phyloP scores from a whole-genome alignment of 2,888 invertebrate genomes.

The Globia sparganii region DNA sequence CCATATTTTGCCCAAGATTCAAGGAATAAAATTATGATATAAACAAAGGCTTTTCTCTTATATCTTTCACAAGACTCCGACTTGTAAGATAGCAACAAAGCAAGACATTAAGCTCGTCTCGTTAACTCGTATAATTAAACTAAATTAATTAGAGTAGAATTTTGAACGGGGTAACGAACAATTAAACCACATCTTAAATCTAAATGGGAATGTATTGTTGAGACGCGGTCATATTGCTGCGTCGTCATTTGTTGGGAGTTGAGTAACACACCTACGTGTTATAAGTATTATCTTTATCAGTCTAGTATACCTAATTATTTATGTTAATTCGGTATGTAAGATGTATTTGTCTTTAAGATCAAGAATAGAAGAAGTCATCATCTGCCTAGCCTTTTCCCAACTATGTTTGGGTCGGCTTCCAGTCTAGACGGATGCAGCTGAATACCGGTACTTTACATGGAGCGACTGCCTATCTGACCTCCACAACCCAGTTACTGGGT shows the following conservation, averaged over 20 bases:
- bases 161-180: constrained; percentile 63
- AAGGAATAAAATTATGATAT: constrained; percentile 3
- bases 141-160: constrained; percentile 61
- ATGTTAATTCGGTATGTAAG: not conserved
- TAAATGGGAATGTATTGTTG: constrained; percentile 35
- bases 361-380: no score
- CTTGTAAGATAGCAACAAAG: constrained; percentile 31
- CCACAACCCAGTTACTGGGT: no score
- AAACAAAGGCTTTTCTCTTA: constrained; percentile 16
- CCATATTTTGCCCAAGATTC: no score
- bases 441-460: no score
- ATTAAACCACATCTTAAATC: constrained; percentile 58
- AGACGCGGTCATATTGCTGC: constrained; percentile 34
- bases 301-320: not conserved
- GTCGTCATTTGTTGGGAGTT: not conserved
- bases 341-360: no score
- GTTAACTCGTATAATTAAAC: constrained; percentile 57
- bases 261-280: not conserved
- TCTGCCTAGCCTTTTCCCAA: no score
- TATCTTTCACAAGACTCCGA: constrained; percentile 1
- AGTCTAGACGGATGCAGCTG: no score
- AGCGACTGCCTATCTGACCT: no score
- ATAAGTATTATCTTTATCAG: not conserved
- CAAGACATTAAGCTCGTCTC: constrained; percentile 35
- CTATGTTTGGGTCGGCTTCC: no score